Evolutionary conservation across 2,888 invertebrate genomes (phyloP).

Genomic region (Crossocerus cetratus): DNA sequence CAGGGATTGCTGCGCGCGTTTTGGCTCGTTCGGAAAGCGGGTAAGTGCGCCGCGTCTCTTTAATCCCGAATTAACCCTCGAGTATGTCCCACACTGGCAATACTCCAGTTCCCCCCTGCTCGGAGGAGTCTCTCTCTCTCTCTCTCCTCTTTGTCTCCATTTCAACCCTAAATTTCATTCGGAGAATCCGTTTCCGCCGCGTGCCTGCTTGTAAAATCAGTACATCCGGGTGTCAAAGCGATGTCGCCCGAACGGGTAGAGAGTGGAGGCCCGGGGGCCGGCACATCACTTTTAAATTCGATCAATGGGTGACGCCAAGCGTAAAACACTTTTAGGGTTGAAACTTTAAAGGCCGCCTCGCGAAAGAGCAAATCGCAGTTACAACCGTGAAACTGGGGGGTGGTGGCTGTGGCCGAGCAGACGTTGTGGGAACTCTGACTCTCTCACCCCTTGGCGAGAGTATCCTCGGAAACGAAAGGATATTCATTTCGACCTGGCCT

Average conservation of each 20-base stretch:
- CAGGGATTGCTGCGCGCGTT: not conserved
- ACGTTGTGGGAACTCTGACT: slow-evolving; percentile 32
- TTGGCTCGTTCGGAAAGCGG: not conserved
- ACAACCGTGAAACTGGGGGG: slow-evolving; percentile 68
- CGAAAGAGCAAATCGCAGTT: slow-evolving; percentile 67
- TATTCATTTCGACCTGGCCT: slow-evolving; percentile 53
- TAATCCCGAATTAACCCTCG: slow-evolving; percentile 25
- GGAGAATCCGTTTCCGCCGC: slow-evolving; percentile 75
- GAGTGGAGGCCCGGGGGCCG: slow-evolving; percentile 48
- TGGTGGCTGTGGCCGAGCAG: slow-evolving; percentile 11
- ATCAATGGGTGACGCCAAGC: slow-evolving; percentile 76
- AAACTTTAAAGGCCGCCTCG: slow-evolving; percentile 72
- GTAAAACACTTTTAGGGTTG: slow-evolving; percentile 77
- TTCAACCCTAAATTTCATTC: slow-evolving; percentile 74
- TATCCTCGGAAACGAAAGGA: slow-evolving; percentile 58
- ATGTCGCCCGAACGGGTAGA: slow-evolving; percentile 69
- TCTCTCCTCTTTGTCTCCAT: slow-evolving; percentile 23
- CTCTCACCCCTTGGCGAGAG: slow-evolving; percentile 57
- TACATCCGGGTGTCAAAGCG: slow-evolving; percentile 77
- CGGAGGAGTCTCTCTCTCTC: not conserved
- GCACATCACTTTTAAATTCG: slow-evolving; percentile 75
- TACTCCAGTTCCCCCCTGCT: slow-evolving; percentile 21
- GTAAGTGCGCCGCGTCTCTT: slow-evolving; percentile 31
- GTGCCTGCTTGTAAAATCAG: slow-evolving; percentile 76
- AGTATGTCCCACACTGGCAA: slow-evolving; percentile 8